Evolutionary conservation across 2,888 invertebrate species (phyloP), one percentile per base, ranked within the genome.

Genomic region (Biston stratarius): DNA sequence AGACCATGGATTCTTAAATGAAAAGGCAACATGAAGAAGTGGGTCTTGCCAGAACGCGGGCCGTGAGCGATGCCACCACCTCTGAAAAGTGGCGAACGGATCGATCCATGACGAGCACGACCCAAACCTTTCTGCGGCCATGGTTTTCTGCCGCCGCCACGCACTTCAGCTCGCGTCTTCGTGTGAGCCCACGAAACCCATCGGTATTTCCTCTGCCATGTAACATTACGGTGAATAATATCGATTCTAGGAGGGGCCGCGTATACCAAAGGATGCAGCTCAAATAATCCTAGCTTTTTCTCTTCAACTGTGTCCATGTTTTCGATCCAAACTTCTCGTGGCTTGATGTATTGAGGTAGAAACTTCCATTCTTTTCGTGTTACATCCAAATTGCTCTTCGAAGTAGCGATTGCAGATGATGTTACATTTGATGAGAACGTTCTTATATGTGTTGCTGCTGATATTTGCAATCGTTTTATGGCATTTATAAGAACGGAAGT

Each of bases 91-190:
- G 99, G 99, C 2, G 99, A 98, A 65, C 98, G 95, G 67, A 97
- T 97, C 11, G 98, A 98, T 12, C 99, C 98, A 83, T 99, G 99
- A 51, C 99, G 95, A 0, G 99, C 97, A 75, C 95, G 95, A 0
- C 99, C 99, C 38, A 95, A 83, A 33, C 99, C 98, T 91, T 99
- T 99, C 85, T 99, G 99, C 0, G 98, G 98, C 99, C 99, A 99
- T 0, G 99, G 99, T 81, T 99, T 99, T 36, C 95, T 94, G 0
- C 98, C 98, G 61, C 99, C 98, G 45, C 99, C 99, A 56, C 96
- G 93, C 63, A 97, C 96, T 92, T 99, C 99, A 0, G 97, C 96
- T 64, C 98, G 94, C 0, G 96, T 96, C 85, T 97, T 97, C 1
- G 96, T 95, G 78, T 97, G 95, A 0, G 96, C 96, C 94, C 96